Evolutionary conservation across 2,888 invertebrate genomes (phyloP), one percentile per base, ranked within the genome.

Genomic region (Opisthograptis luteolata): DNA sequence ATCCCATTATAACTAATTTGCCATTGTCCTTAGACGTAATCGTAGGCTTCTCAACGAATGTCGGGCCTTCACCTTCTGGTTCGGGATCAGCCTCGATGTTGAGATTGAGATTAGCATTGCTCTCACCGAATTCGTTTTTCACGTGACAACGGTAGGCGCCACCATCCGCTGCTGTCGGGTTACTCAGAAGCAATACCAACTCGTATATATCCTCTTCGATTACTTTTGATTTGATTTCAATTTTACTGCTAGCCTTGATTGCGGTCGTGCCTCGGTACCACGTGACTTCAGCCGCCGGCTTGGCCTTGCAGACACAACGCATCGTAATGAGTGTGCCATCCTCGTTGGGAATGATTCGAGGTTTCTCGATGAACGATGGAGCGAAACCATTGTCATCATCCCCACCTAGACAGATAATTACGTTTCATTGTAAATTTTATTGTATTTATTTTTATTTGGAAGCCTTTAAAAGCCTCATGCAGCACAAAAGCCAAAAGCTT

Each of bases 81-180:
- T 97, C 97, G n/a, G 96, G 95, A 87, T 96, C 96, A 70, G 99
- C 98, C 92, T 98, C 98, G 81, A 99, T 98, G 82, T 99, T 99
- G 48, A 99, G 92, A 75, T 98, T 98, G 42, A 99, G 93, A 84
- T 98, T 98, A 56, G 98, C 98, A 83, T 98, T 98, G 70, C 97
- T 97, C 91, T 99, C 99, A 56, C 99, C 99, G 79, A 94, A 97
- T 85, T 98, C 97, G 81, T 98, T 99, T 87, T 95, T 95, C 54
- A 98, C 97, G 82, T 98, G 96, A 87, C 99, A 98, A 79, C 98
- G 95, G 79, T 91, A 91, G 76, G 91, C 83, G 76, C 91, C 91
- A 87, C 91, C 91, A 78, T 91, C 91, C 81, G 89, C 88, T 82
- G 87, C 87, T 64, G 88, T 81, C 58, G 91, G 91, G 64, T 89